A percentile compares a stretch with the other conserved stretches of the same genome.
These are phyloP conservation scores for Aplysia californica DNA, from an alignment of 1,140 invertebrate species.

Conservation along the genomic window DNA sequence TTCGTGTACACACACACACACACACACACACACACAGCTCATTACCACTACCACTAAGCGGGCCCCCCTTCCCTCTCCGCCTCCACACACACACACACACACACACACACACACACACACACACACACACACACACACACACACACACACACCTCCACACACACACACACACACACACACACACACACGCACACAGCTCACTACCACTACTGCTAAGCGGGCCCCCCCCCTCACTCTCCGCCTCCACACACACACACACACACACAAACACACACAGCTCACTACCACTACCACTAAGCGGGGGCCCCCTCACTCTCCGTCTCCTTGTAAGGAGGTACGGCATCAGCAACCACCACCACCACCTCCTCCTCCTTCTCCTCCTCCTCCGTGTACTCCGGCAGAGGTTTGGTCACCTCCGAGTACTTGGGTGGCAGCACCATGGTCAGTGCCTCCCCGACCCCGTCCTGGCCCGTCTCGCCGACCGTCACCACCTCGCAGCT, in stretches of 20 bases:
- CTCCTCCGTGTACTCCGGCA: constrained; percentile 3
- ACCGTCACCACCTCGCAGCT: neutral
- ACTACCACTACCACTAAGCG: neutral
- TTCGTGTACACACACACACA: neutral
- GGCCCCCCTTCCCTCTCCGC: neutral
- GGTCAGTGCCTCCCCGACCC: neutral
- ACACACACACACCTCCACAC: neutral
- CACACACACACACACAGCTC: neutral
- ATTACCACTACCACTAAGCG: no score
- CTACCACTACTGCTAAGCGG: neutral
- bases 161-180: neutral
- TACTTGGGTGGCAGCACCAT: constrained; percentile 24
- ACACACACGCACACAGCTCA: neutral
- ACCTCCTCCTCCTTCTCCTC: neutral
- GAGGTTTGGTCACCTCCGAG: constrained; percentile 6
- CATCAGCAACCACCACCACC: neutral
- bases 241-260: no score
- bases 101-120: constrained; percentile 4
- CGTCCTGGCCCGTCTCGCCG: neutral
- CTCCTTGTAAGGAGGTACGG: neutral
- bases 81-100: no score
- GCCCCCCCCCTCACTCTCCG: neutral
- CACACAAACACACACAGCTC: no score
- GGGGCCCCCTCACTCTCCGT: neutral
- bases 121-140: neutral